Evolutionary conservation across 2,888 invertebrate genomes (phyloP).

Genomic region (Volucella bombylans): DNA sequence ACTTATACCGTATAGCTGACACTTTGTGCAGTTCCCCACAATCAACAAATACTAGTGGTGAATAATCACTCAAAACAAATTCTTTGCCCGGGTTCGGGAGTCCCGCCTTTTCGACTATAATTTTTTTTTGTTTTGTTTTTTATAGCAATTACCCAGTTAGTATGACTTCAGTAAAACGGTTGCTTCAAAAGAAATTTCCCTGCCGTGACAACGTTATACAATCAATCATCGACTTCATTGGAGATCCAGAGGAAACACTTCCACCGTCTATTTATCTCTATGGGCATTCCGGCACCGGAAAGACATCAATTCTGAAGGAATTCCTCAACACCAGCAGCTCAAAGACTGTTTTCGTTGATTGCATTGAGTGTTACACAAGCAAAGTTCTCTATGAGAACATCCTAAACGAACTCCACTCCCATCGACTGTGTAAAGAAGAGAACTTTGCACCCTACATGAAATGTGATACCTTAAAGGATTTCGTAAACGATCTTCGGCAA

Average conservation of each 20-base stretch:
- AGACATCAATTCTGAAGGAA: conserved; percentile 87
- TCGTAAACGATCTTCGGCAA: conserved; percentile 83
- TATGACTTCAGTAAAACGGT: conserved; percentile 45
- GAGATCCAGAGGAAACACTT: conserved; percentile 85
- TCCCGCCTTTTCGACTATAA: conserved; percentile 22
- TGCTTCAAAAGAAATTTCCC: conserved; percentile 77
- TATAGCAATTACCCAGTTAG: background rate
- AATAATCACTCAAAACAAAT: conserved; percentile 23
- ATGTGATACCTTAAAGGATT: conserved; percentile 88
- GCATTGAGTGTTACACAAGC: conserved; percentile 90
- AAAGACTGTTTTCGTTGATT: conserved; percentile 87
- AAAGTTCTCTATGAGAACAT: conserved; percentile 91
- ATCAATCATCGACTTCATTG: conserved; percentile 77
- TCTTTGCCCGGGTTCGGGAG: background rate
- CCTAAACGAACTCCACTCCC: conserved; percentile 84
- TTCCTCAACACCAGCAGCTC: conserved; percentile 84
- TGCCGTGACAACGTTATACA: conserved; percentile 78
- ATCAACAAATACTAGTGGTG: conserved; percentile 36
- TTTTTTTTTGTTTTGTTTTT: conserved; percentile 2
- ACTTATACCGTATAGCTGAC: background rate
- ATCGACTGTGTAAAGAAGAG: conserved; percentile 80
- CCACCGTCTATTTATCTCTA: conserved; percentile 89
- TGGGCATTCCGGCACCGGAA: conserved; percentile 93
- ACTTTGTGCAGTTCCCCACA: conserved; percentile 23
- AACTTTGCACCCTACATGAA: conserved; percentile 82